phyloP scores from a whole-genome alignment of 2,888 invertebrate species.

The Operophtera brumata region DNA sequence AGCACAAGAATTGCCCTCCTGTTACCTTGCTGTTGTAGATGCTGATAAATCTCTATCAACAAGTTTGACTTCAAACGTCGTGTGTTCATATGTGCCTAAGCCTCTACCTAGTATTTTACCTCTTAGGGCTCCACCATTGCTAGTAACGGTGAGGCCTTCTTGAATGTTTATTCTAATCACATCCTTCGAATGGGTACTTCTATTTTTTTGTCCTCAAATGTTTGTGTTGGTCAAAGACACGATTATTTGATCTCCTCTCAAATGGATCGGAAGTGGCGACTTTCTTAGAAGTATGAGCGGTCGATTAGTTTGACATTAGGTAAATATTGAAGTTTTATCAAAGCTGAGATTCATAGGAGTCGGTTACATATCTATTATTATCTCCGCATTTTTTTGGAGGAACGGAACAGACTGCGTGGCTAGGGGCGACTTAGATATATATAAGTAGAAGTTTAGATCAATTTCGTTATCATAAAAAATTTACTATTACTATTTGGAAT shows the following conservation, averaged over 20 bases:
- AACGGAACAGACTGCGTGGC: conserved; percentile 9
- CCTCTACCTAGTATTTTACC: background rate
- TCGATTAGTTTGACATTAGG: conserved; percentile 26
- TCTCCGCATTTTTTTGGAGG: background rate
- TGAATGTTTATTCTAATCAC: conserved; percentile 64
- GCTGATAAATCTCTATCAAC: too few relatives aligned
- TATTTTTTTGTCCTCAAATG: conserved; percentile 56
- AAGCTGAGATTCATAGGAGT: conserved; percentile 12
- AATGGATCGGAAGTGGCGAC: conserved; percentile 49
- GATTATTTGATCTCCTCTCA: conserved; percentile 63
- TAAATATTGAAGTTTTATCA: conserved; percentile 27
- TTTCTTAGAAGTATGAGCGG: conserved; percentile 53
- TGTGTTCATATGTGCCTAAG: too few relatives aligned
- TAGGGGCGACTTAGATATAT: background rate
- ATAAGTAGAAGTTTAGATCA: too few relatives aligned
- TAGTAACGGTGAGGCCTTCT: conserved; percentile 35
- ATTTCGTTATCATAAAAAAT: too few relatives aligned
- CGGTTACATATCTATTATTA: background rate
- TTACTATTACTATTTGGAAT: too few relatives aligned
- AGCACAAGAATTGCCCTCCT: too few relatives aligned
- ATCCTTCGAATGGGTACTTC: conserved; percentile 44
- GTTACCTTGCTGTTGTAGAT: too few relatives aligned
- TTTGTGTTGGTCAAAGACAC: conserved; percentile 57
- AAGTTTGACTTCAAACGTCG: too few relatives aligned
- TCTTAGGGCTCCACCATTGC: background rate